Percentiles rank a stretch among this genome's conserved stretches.
Evolutionary conservation across 2,113 vertebrate genomes (phyloP).

Genomic region (Ptyas mucosa): DNA sequence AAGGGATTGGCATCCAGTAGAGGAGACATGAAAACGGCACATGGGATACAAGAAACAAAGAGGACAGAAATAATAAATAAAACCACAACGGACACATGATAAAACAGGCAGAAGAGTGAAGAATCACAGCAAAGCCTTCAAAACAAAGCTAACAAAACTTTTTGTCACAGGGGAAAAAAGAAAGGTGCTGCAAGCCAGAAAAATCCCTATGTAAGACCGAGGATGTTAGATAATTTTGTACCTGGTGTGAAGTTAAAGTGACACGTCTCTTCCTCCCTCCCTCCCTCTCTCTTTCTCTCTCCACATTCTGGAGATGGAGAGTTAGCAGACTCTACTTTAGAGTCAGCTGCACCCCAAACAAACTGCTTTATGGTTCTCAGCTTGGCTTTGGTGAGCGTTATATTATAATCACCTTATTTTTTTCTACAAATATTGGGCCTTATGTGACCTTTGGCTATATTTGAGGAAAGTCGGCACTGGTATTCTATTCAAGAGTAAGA

Average conservation of each 20-base stretch:
- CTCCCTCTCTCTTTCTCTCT: not conserved
- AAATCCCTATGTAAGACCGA: not conserved
- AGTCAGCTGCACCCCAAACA: not conserved
- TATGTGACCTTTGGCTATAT: not conserved
- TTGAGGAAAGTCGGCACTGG: not conserved
- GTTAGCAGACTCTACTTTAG: constrained; percentile 22
- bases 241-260: not conserved
- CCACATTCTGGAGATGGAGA: not conserved
- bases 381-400: not conserved
- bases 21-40: constrained; percentile 24
- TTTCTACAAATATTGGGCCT: not conserved
- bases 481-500: not conserved
- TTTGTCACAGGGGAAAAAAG: not conserved
- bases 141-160: not conserved
- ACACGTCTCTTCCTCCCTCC: too few relatives aligned
- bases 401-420: not conserved
- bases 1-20: constrained; percentile 40
- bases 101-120: not conserved
- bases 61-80: constrained; percentile 11
- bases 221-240: not conserved
- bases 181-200: constrained; percentile 17
- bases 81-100: not conserved
- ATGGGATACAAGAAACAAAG: constrained; percentile 23
- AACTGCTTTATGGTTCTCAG: not conserved
- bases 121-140: not conserved